phyloP scores from a whole-genome alignment of 2,797 vertebrate species.

The Limosa lapponica region DNA sequence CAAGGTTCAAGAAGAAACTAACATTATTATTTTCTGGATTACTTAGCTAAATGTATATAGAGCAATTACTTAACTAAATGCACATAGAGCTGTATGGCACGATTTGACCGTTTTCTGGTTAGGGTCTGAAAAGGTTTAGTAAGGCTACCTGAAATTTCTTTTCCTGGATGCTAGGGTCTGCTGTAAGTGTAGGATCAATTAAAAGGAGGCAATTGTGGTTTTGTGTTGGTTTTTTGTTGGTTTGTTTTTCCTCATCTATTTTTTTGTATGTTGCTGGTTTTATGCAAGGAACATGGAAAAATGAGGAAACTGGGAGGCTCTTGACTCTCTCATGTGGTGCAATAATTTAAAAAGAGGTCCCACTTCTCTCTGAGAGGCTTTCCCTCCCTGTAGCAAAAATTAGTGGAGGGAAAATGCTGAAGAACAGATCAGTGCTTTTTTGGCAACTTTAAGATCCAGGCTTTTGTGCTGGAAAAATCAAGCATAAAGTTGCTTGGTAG shows the following conservation, averaged over 20 bases:
- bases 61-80: neutral
- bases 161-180: neutral
- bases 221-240: accelerated
- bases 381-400: neutral
- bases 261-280: neutral
- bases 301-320: neutral
- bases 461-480: neutral
- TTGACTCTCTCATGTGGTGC: neutral
- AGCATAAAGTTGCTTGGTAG: neutral
- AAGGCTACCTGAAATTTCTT: neutral
- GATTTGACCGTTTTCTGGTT: neutral
- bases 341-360: neutral
- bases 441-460: neutral
- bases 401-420: neutral
- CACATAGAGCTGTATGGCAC: too few species aligned
- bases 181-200: neutral
- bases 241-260: neutral
- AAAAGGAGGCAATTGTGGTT: neutral
- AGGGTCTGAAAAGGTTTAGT: neutral
- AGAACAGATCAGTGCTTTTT: neutral
- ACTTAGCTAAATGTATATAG: neutral
- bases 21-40: neutral
- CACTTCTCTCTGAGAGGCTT: neutral
- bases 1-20: neutral
- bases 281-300: neutral